phyloP scores from a whole-genome alignment of 2,797 vertebrate species.

The Mareca penelope region DNA sequence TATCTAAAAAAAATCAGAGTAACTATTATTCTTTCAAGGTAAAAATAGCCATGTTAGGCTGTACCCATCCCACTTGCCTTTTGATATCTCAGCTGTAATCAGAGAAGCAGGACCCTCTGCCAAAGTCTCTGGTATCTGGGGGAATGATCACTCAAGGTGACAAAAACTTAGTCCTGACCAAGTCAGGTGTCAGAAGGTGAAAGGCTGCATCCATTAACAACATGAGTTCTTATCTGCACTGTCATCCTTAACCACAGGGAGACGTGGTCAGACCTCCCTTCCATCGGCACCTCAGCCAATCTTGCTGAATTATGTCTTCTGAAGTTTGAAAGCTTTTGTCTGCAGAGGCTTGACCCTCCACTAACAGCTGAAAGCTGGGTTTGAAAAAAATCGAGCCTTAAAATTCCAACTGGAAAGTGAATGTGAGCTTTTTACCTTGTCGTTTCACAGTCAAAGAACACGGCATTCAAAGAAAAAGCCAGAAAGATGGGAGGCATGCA shows the following conservation, averaged over 20 bases:
- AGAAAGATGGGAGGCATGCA: neutral
- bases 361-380: slow-evolving; percentile 28
- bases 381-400: slow-evolving; percentile 14
- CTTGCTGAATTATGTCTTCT: neutral
- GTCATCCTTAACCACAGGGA: neutral
- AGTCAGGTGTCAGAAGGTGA: neutral
- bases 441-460: slow-evolving; percentile 8
- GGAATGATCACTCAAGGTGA: neutral
- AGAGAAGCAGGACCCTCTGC: neutral
- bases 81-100: neutral
- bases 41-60: neutral
- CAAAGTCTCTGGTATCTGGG: neutral
- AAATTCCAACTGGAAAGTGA: slow-evolving; percentile 17
- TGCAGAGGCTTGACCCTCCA: slow-evolving; percentile 13
- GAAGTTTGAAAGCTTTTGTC: slow-evolving; percentile 51
- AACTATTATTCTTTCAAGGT: neutral
- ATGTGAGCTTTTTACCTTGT: neutral
- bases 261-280: neutral
- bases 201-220: neutral
- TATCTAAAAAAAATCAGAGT: neutral
- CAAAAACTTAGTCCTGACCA: neutral
- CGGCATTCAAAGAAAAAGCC: neutral
- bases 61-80: neutral
- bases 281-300: neutral
- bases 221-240: neutral